phyloP scores from a whole-genome alignment of 2,888 invertebrate genomes.

The Callyntrura guangdongensis region DNA sequence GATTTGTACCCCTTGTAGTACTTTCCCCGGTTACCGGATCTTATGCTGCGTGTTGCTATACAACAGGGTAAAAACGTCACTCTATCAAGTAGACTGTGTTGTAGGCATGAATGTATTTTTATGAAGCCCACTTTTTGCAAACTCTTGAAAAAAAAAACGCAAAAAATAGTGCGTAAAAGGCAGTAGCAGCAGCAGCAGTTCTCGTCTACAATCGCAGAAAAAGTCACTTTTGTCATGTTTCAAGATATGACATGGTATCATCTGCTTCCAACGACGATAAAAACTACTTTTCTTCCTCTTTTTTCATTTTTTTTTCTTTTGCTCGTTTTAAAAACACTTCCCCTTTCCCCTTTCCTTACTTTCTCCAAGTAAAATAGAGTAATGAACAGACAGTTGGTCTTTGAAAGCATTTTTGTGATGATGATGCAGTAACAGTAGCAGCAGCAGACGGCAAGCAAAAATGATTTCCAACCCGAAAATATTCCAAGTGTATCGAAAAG shows the following conservation, averaged over 20 bases:
- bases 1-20: no score
- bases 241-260: slow-evolving; percentile 60
- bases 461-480: neutral
- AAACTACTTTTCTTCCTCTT: slow-evolving; percentile 1
- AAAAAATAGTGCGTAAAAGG: slow-evolving; percentile 3
- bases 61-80: no score
- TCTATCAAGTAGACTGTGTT: neutral
- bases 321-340: no score
- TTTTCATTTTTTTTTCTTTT: neutral
- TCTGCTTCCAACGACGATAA: slow-evolving; percentile 53
- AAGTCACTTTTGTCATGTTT: slow-evolving; percentile 58
- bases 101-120: neutral
- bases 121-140: slow-evolving; percentile 32
- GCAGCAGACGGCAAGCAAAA: neutral
- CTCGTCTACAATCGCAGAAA: neutral
- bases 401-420: slow-evolving; percentile 20
- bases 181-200: neutral
- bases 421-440: slow-evolving; percentile 14
- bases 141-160: slow-evolving; percentile 33
- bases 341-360: neutral
- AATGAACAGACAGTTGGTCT: slow-evolving; percentile 36
- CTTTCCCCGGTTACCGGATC: no score
- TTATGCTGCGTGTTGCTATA: no score
- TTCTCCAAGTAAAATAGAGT: slow-evolving; percentile 24
- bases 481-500: neutral